These are phyloP conservation scores for Actinia equina DNA, from an alignment of 64 coral and sea anemone genomes.

Conservation along the genomic window DNA sequence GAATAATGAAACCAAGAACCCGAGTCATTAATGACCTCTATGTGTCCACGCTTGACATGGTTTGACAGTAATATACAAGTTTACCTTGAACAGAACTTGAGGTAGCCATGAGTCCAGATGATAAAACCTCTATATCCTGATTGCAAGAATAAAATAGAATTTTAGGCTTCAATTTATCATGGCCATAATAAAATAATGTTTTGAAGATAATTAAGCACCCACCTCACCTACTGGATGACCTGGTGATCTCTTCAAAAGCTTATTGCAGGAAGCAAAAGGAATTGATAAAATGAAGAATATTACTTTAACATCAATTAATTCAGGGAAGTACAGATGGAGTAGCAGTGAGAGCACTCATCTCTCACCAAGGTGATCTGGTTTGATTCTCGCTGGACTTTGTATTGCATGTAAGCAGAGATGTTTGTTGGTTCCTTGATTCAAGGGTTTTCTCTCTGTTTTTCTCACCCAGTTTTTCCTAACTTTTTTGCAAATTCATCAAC, in stretches of 20 bases:
- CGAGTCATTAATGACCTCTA: background rate
- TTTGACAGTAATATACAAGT: background rate
- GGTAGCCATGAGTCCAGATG: background rate
- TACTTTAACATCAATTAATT: no score
- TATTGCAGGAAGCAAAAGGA: background rate
- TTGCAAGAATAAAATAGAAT: background rate
- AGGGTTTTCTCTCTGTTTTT: no score
- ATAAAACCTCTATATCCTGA: background rate
- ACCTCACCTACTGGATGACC: slow-evolving; percentile 49
- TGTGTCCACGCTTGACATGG: no score
- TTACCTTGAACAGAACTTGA: background rate
- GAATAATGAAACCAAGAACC: no score
- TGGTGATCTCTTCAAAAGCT: slow-evolving; percentile 64
- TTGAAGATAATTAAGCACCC: background rate
- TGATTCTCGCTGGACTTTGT: no score
- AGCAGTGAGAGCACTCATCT: no score
- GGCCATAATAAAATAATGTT: background rate
- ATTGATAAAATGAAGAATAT: background rate
- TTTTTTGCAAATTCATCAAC: no score
- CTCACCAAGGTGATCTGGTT: no score
- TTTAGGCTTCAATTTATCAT: background rate
- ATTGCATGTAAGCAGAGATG: no score
- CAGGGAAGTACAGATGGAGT: no score
- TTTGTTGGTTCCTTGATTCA: no score
- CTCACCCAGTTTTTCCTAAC: no score